These are phyloP conservation scores for Oscheius sp. DNA, from an alignment of 2,888 invertebrate species.

Conservation along the genomic window DNA sequence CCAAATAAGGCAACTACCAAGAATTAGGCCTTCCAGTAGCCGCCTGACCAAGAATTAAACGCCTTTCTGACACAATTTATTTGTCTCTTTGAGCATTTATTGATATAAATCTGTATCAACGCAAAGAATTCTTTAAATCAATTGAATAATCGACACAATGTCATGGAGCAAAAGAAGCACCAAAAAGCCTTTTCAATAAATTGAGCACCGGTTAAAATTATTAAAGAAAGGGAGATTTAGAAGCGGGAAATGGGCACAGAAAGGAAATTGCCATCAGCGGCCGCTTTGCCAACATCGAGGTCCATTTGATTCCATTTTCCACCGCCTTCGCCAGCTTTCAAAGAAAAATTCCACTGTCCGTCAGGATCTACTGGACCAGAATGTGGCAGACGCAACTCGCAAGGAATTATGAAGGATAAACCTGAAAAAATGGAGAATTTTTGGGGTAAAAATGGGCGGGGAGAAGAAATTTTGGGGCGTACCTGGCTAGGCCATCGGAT, in stretches of 20 bases:
- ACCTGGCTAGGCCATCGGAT: no score
- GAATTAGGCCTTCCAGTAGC: no score
- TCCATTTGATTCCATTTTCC: constrained; percentile 64
- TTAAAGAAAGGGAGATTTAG: constrained; percentile 22
- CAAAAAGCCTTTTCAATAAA: neutral
- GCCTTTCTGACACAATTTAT: no score
- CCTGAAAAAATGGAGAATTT: no score
- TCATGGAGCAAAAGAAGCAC: neutral
- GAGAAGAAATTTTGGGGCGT: no score
- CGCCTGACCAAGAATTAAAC: neutral
- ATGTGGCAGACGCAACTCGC: constrained; percentile 89
- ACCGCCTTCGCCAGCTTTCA: constrained; percentile 73
- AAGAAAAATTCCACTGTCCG: constrained; percentile 76
- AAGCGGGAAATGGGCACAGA: constrained; percentile 59
- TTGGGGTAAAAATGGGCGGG: no score
- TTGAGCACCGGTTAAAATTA: constrained; percentile 1
- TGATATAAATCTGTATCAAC: constrained; percentile 15
- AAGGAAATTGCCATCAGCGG: constrained; percentile 51
- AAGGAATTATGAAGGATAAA: constrained; percentile 87
- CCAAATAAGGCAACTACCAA: neutral
- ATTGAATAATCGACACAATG: neutral
- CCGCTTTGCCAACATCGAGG: constrained; percentile 47
- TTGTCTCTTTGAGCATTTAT: constrained; percentile 10
- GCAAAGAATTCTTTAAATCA: neutral
- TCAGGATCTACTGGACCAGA: constrained; percentile 66